Percentiles rank a stretch among this genome's conserved stretches.
Evolutionary conservation across 2,888 invertebrate species (phyloP).

Genomic region (Calameuta idolon): DNA sequence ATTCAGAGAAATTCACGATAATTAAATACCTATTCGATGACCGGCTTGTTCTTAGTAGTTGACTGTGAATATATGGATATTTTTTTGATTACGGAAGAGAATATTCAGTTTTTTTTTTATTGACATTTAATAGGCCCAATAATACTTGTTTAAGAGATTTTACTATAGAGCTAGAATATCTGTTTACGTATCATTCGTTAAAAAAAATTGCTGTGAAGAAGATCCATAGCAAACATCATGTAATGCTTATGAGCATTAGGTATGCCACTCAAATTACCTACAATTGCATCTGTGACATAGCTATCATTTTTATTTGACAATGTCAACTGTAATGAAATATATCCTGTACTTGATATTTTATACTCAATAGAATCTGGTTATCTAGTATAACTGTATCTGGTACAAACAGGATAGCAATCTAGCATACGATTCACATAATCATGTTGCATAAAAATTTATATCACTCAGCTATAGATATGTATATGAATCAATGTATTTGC

Average conservation of each 20-base stretch:
- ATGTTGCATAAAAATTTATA: not conserved
- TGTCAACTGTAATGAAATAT: not conserved
- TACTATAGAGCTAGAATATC: not conserved
- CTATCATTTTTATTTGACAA: not conserved
- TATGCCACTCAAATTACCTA: not conserved
- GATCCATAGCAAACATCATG: not conserved
- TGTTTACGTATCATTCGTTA: too few species aligned
- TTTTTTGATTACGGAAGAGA: not conserved
- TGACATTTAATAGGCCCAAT: not conserved
- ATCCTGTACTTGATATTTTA: not conserved
- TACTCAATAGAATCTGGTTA: not conserved
- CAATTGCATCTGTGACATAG: not conserved
- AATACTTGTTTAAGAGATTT: not conserved
- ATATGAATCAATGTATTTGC: not conserved
- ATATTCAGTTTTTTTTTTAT: not conserved
- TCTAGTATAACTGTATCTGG: not conserved
- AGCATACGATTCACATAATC: not conserved
- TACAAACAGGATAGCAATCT: not conserved
- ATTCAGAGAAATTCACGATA: not conserved
- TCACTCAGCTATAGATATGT: not conserved
- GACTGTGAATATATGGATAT: not conserved
- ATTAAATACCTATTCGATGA: conserved; percentile 23
- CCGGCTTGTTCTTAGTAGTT: not conserved
- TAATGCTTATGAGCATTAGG: not conserved
- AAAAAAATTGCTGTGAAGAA: not conserved